These are phyloP conservation scores for Julus scandinavius DNA, from an alignment of 2,888 invertebrate species.

Conservation along the genomic window DNA sequence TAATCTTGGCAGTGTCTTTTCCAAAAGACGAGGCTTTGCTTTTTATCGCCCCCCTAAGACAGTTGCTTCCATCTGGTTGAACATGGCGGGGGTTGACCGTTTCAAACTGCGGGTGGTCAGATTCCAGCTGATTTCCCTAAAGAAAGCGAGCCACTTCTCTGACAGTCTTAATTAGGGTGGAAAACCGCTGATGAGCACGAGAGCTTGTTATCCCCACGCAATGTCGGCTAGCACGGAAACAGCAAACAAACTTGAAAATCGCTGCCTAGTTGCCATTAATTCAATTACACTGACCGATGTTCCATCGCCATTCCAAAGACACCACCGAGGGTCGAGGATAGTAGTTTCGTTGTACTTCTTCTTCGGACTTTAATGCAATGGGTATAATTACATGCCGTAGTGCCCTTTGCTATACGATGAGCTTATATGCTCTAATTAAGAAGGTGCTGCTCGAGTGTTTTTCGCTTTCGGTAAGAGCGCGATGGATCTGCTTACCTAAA, in stretches of 20 bases:
- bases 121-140: neutral
- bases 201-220: neutral
- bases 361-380: too few species aligned
- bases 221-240: neutral
- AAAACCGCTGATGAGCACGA: neutral
- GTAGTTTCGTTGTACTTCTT: neutral
- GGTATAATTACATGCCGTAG: too few species aligned
- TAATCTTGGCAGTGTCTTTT: too few species aligned
- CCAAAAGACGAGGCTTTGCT: too few species aligned
- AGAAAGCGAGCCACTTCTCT: neutral
- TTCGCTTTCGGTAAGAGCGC: too few species aligned
- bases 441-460: neutral
- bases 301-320: neutral
- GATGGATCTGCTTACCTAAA: neutral
- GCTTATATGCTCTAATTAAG: neutral
- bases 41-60: too few species aligned
- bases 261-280: neutral
- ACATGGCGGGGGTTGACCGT: neutral
- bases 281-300: neutral
- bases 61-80: too few species aligned
- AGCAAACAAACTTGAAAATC: neutral
- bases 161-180: conserved; percentile 5
- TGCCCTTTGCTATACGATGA: neutral
- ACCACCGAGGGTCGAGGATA: neutral
- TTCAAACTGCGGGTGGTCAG: neutral